Conservation (phyloP, 2,113 vertebrate species). For the Menura novaehollandiae region DNA sequence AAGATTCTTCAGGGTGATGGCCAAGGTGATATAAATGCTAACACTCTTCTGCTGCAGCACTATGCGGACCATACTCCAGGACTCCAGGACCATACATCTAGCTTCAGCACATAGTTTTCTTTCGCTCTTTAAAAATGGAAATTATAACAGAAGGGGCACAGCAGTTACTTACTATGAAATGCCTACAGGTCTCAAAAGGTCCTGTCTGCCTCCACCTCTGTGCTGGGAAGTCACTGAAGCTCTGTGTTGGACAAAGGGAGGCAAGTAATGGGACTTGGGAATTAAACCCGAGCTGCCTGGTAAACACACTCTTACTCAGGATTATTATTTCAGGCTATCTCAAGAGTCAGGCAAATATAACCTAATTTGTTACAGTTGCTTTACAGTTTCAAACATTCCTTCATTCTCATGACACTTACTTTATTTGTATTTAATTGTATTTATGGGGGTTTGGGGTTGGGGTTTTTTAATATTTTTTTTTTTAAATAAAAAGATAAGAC, state of each 20-base stretch:
- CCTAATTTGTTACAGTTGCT: not conserved
- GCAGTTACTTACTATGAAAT: not conserved
- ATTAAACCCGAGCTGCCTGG: not conserved
- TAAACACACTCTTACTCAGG: not conserved
- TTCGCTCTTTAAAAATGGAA: not conserved
- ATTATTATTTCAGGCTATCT: not conserved
- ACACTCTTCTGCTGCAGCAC: not conserved
- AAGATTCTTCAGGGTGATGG: not conserved
- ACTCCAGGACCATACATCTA: not conserved
- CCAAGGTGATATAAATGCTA: not conserved
- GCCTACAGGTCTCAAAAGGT: not conserved
- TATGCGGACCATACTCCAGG: too few species aligned
- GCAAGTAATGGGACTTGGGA: not conserved
- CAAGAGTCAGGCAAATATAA: not conserved
- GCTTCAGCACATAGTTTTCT: not conserved
- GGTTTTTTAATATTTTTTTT: not conserved
- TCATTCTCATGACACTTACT: not conserved
- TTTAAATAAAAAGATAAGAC: not conserved
- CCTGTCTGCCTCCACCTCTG: not conserved
- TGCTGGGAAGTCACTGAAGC: not conserved
- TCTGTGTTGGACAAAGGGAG: not conserved
- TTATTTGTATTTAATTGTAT: not conserved
- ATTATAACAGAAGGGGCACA: not conserved
- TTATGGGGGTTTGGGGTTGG: fast-evolving
- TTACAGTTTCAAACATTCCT: not conserved